phyloP scores from a whole-genome alignment of 2,113 vertebrate species.

The Eublepharis macularius region DNA sequence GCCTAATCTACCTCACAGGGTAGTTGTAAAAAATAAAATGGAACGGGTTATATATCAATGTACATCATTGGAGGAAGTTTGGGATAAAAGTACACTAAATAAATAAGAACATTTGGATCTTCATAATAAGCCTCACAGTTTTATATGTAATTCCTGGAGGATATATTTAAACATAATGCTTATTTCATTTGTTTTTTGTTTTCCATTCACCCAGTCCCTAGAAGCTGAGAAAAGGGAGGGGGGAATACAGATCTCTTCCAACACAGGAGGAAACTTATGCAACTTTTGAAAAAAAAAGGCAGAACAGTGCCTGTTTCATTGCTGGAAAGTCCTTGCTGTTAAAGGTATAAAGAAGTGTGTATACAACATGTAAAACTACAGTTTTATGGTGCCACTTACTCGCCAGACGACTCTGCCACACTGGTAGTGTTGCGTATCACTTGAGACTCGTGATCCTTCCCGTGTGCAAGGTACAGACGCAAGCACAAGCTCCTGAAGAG shows the following conservation, averaged over 20 bases:
- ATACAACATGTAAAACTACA: rapidly evolving
- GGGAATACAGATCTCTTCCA: not conserved
- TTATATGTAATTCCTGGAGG: not conserved
- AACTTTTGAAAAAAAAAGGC: not conserved
- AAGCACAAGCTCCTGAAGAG: not conserved
- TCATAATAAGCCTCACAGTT: not conserved
- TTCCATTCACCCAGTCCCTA: not conserved
- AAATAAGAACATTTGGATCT: not conserved
- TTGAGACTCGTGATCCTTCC: not conserved
- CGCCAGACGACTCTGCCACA: not conserved
- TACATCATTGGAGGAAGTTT: too few relatives aligned
- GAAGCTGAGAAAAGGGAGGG: not conserved
- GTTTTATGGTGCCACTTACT: not conserved
- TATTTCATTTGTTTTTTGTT: not conserved
- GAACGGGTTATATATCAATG: too few relatives aligned
- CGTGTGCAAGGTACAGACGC: rapidly evolving
- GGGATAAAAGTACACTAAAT: too few relatives aligned
- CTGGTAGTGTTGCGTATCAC: not conserved
- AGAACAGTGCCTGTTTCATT: not conserved
- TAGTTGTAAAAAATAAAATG: too few relatives aligned
- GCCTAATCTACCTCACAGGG: too few relatives aligned
- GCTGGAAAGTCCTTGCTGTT: not conserved
- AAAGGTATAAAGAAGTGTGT: rapidly evolving
- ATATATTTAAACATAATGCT: not conserved
- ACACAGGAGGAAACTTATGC: not conserved